Base-by-base conservation (phyloP, 2,888 invertebrate genomes). In the Morpho deidamia region DNA sequence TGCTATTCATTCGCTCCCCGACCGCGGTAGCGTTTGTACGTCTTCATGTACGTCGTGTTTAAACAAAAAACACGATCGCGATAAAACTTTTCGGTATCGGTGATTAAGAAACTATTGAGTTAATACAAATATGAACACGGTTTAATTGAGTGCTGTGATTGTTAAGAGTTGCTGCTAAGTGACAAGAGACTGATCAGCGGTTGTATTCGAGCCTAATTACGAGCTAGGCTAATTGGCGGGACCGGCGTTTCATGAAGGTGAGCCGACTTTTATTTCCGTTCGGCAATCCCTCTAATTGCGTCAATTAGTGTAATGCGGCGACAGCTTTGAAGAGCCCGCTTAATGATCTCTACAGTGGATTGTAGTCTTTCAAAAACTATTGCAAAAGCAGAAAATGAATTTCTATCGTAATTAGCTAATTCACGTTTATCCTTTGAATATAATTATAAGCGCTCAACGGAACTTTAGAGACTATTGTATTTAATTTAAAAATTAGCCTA, bases 301-400 rank as follows among this genome's bases (percentile, higher is more conserved):
- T 85, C 88, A 87, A 89, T 89, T 89, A 88, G 88, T 84, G 85
- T 88, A 88, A 87, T 89, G 85, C 82, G 84, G 83, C 85, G 86
- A 87, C 89, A 87, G 84, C 78, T 85, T 83, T 83, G 82, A 82
- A 81, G 83, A 84, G 81, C 73, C 65, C 78, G 77, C 81, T 81
- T 88, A 85, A 87, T 85, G 84, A 84, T 87, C 81, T 81, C 76
- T 67, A 72, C 69, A 59, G 62, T 68, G 65, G 71, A 61, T 69
- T 67, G 68, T 68, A 69, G 63, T 69, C 72, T 74, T 78, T 74
- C 72, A 74, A 77, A 80, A 79, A 78, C 73, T 76, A 74, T 74
- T 71, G 11, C 71, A 71, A 70, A 62, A 59, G 59, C 49, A 48
- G 52, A 55, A 58, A 58, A 59, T 62, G 51, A 60, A 56, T 52